phyloP scores from a whole-genome alignment of 2,888 invertebrate species.

The Netelia melanura region DNA sequence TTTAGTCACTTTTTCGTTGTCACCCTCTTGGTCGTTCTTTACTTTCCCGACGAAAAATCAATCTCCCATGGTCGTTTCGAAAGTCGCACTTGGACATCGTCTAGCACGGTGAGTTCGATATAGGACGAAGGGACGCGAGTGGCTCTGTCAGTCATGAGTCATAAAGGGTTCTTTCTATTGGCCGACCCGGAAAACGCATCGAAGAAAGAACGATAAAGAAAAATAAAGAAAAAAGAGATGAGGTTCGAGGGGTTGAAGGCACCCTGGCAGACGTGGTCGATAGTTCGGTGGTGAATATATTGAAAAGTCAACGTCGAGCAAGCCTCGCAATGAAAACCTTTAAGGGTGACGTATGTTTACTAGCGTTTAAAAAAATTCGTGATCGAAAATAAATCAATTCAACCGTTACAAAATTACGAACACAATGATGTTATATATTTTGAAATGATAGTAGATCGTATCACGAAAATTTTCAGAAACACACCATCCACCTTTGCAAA shows the following conservation, averaged over 20 bases:
- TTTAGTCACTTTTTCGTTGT: constrained; percentile 17
- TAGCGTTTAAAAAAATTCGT: no score
- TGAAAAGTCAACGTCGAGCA: constrained; percentile 62
- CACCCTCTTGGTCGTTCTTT: constrained; percentile 1
- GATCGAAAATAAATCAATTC: no score
- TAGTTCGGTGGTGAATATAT: constrained; percentile 52
- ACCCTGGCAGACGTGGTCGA: constrained; percentile 47
- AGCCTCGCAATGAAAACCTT: constrained; percentile 33
- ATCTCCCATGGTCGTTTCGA: constrained; percentile 26
- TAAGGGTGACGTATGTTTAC: background rate
- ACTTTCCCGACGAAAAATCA: constrained; percentile 39
- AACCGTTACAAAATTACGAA: no score
- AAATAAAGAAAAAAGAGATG: constrained; percentile 37
- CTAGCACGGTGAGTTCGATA: constrained; percentile 16
- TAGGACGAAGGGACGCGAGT: constrained; percentile 63
- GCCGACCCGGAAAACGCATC: constrained; percentile 11
- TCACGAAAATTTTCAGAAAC: no score
- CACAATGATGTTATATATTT: no score
- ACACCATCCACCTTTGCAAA: no score
- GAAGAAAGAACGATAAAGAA: constrained; percentile 17
- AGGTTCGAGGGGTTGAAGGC: constrained; percentile 39
- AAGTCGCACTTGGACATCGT: constrained; percentile 25
- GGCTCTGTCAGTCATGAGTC: constrained; percentile 58
- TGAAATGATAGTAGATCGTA: no score
- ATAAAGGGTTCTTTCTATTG: constrained; percentile 20